phyloP scores from a whole-genome alignment of 2,113 vertebrate species.

The Epinephelus lanceolatus region DNA sequence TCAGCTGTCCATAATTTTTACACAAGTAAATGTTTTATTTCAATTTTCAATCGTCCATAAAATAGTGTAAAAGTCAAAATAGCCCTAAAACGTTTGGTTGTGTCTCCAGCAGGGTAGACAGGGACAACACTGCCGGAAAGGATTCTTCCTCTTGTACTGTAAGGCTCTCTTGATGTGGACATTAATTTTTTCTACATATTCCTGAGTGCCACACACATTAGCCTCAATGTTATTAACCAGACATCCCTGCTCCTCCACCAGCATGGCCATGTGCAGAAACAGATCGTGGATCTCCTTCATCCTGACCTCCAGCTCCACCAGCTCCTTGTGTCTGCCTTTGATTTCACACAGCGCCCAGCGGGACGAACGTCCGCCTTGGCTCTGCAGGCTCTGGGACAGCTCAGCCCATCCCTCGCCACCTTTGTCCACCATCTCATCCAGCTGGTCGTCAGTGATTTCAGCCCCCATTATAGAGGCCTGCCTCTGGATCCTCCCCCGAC shows the following conservation, averaged over 20 bases:
- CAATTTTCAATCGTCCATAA: neutral
- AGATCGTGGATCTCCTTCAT: constrained; percentile 89
- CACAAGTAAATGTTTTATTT: constrained; percentile 6
- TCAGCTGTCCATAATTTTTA: neutral
- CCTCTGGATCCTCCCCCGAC: constrained; percentile 90
- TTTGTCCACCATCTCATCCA: constrained; percentile 91
- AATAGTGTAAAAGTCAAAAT: neutral
- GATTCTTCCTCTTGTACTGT: constrained; percentile 88
- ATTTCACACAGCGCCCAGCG: constrained; percentile 88
- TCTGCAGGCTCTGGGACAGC: constrained; percentile 89
- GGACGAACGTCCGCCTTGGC: constrained; percentile 80
- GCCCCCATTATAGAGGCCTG: constrained; percentile 93
- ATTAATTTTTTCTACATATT: constrained; percentile 86
- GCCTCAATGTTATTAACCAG: constrained; percentile 88
- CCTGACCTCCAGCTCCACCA: constrained; percentile 90
- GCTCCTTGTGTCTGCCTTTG: constrained; percentile 90
- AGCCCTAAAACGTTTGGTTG: constrained; percentile 2
- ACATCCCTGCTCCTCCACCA: constrained; percentile 91
- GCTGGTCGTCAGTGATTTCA: constrained; percentile 86
- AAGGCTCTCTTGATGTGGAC: constrained; percentile 86
- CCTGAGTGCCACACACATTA: constrained; percentile 85
- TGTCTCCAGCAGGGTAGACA: constrained; percentile 67
- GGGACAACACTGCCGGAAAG: constrained; percentile 85
- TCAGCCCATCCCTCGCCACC: constrained; percentile 88
- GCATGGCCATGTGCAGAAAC: constrained; percentile 89